Evolutionary conservation across 2,113 vertebrate genomes (phyloP).

Genomic region (Todiramphus saurophagus): DNA sequence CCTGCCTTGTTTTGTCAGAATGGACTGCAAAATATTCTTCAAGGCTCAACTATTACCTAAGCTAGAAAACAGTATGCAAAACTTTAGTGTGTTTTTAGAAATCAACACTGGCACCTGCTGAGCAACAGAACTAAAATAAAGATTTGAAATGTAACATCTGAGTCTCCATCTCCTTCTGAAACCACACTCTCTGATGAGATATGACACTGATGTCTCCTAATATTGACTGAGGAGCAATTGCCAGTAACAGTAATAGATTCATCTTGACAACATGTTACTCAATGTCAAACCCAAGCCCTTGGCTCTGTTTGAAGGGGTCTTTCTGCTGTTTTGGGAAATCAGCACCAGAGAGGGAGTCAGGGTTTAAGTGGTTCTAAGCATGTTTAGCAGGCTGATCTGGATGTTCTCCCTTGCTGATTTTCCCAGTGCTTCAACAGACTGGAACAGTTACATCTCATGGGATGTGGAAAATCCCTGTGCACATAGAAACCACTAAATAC

Average conservation of each 20-base stretch:
- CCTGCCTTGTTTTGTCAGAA: not conserved
- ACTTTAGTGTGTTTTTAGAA: not conserved
- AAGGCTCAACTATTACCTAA: not conserved
- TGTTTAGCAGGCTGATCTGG: not conserved
- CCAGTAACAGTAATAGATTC: not conserved
- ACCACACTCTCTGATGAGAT: not conserved
- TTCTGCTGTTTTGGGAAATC: not conserved
- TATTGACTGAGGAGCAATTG: conserved; percentile 9
- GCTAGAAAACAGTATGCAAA: not conserved
- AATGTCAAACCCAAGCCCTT: not conserved
- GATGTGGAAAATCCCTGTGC: not conserved
- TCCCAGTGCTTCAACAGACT: not conserved
- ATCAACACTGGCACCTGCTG: not conserved
- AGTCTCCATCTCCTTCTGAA: not conserved
- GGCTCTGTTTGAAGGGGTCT: not conserved
- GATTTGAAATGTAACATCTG: not conserved
- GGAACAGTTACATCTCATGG: not conserved
- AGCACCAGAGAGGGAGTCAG: not conserved
- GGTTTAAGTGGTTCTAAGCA: not conserved
- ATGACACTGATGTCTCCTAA: not conserved
- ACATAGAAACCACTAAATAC: not conserved
- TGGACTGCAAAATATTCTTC: not conserved
- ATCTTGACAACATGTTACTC: conserved; percentile 25
- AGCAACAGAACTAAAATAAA: not conserved
- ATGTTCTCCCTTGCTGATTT: not conserved